phyloP scores from a whole-genome alignment of 1,140 invertebrate genomes.

The Philopotamus ludificatus region DNA sequence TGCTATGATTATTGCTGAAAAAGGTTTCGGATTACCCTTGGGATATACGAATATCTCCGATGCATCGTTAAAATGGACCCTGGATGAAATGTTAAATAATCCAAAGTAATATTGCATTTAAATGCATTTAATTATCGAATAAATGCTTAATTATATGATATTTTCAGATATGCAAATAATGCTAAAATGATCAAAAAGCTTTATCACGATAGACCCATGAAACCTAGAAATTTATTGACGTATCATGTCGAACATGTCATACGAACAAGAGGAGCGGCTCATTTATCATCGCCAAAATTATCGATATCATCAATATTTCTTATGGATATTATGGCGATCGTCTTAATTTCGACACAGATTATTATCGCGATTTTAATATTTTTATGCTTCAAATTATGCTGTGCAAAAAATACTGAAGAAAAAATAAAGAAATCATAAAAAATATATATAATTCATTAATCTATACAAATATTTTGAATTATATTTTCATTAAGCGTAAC shows the following conservation, averaged over 20 bases:
- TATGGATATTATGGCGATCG: background rate
- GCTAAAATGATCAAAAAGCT: slow-evolving; percentile 42
- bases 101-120: background rate
- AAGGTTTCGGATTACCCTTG: slow-evolving; percentile 44
- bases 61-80: slow-evolving; percentile 9
- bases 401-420: too few relatives aligned
- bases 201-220: slow-evolving; percentile 43
- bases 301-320: background rate
- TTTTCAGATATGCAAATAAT: slow-evolving; percentile 1
- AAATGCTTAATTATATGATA: background rate
- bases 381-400: too few relatives aligned
- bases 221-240: slow-evolving; percentile 41
- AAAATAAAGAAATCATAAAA: too few relatives aligned
- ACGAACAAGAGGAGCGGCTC: slow-evolving; percentile 42
- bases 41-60: slow-evolving; percentile 20
- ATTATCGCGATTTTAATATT: too few relatives aligned
- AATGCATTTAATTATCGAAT: background rate
- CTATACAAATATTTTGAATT: too few relatives aligned
- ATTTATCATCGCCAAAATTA: slow-evolving; percentile 44
- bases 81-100: slow-evolving; percentile 17
- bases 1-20: slow-evolving; percentile 45
- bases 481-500: too few relatives aligned
- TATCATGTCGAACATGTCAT: slow-evolving; percentile 47
- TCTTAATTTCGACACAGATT: too few relatives aligned
- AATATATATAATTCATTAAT: too few relatives aligned